Percentiles rank a stretch among this genome's conserved stretches.
These are phyloP conservation scores for Laterallus jamaicensis DNA, from an alignment of 2,113 vertebrate genomes.

Conservation along the genomic window DNA sequence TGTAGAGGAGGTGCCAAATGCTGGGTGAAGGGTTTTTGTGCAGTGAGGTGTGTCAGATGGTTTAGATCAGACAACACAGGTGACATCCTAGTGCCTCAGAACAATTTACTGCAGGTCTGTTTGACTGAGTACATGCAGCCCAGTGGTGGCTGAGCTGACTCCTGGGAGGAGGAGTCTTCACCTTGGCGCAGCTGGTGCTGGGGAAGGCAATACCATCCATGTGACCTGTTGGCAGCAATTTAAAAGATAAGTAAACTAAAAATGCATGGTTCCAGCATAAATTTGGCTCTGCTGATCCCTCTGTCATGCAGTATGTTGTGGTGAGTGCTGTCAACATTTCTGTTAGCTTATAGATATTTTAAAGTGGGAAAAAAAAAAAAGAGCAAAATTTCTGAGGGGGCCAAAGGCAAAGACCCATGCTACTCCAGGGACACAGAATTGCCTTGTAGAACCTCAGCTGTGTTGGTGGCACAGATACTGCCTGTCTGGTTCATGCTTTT, in stretches of 20 bases:
- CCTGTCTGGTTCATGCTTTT: not conserved
- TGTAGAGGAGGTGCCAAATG: not conserved
- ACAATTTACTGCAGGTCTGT: not conserved
- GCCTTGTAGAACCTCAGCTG: not conserved
- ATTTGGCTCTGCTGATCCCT: not conserved
- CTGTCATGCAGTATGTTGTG: not conserved
- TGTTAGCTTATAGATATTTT: not conserved
- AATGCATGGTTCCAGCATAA: not conserved
- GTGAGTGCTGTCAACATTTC: not conserved
- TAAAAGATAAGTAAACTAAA: not conserved
- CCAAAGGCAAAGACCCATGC: not conserved
- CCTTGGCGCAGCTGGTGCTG: not conserved
- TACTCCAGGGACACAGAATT: not conserved
- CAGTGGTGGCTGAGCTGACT: not conserved
- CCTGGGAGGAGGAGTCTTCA: not conserved
- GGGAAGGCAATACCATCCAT: not conserved
- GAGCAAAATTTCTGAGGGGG: not conserved
- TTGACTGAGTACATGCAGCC: rapidly evolving
- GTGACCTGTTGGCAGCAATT: not conserved
- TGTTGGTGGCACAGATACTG: not conserved
- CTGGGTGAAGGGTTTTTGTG: not conserved
- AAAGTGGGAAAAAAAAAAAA: not conserved
- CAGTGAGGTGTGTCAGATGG: not conserved
- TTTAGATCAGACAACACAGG: rapidly evolving
- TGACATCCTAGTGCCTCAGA: not conserved